Evolutionary conservation across 2,797 vertebrate species (phyloP), one percentile per base, ranked within the genome.

Genomic region (Xenentodon cancila): DNA sequence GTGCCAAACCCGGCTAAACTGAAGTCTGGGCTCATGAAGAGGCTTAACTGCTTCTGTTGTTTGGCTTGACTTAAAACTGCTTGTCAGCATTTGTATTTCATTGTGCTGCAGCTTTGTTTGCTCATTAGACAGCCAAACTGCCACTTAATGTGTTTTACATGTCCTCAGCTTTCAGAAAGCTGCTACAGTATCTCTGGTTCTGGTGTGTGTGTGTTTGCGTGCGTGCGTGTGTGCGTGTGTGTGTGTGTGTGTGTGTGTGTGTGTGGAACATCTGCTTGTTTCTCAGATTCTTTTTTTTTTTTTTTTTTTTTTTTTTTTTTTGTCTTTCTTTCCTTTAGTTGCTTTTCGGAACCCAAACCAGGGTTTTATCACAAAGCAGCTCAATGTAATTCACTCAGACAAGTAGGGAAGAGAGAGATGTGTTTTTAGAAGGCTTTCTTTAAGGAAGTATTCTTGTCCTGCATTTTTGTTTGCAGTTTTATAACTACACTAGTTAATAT

Each of bases 151-250:
- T 89, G 84, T 89, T 75, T 78, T 89, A 80, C 73, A 91, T 84
- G 82, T 93, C 92, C 91, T 91, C 91, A 94, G 85, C 86, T 86
- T 88, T 90, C 88, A 93, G 92, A 89, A 94, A 93, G 92, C 94
- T 94, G 92, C 91, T 95, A 85, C 81, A 83, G 77, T 85, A 91
- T 93, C 89, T 93, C 5, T 25, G 93, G 92, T 93, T 89, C 92
- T 92, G 90, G 92, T 94, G 91, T 92, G 90, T 89, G 89, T 88
- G 88, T 92, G 84, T n/a, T 90, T 91, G 62, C 18, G 55, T 13
- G 61, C 52, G 56, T 21, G 64, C 40, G 34, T n/a, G 27, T 46
- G n/a, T 53, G 61, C 32, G 51, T 43, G 62, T 64, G 57, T 91
- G 18, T 19, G 19, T 46, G 19, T 20, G 45, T 20, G 45, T 8